phyloP scores from a whole-genome alignment of 2,113 vertebrate genomes.

The Columba janthina region DNA sequence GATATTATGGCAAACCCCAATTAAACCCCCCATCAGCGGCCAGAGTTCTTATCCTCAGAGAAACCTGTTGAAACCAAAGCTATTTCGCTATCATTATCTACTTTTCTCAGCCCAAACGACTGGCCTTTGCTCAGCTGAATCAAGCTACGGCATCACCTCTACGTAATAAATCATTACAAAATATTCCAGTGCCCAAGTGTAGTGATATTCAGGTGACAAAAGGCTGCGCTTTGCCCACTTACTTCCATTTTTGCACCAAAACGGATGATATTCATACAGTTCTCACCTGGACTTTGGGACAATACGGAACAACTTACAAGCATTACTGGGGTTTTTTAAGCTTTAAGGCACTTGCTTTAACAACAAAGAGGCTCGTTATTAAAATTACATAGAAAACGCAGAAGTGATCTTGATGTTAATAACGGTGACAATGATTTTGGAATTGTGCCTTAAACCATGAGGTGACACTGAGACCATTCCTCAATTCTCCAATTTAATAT shows the following conservation, averaged over 20 bases:
- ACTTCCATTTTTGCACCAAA: background rate
- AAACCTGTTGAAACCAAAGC: background rate
- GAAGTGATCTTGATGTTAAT: background rate
- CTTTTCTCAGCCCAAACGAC: background rate
- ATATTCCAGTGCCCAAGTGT: background rate
- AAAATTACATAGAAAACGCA: background rate
- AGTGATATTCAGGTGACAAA: background rate
- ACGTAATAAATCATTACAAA: background rate
- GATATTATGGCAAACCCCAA: background rate
- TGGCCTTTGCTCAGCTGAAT: background rate
- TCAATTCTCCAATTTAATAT: background rate
- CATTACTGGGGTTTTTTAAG: background rate
- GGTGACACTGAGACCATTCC: background rate
- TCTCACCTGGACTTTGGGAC: background rate
- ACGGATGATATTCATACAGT: rapidly evolving
- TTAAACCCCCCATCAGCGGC: background rate
- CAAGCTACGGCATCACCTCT: background rate
- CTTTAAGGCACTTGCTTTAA: background rate
- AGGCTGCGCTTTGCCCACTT: background rate
- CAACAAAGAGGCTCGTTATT: background rate
- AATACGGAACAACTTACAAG: background rate
- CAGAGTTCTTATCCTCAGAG: background rate
- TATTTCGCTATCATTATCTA: background rate
- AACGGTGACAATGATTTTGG: background rate
- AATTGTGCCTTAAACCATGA: background rate